Evolutionary conservation across 2,797 vertebrate species (phyloP).

Genomic region (Phylloscopus collybita): DNA sequence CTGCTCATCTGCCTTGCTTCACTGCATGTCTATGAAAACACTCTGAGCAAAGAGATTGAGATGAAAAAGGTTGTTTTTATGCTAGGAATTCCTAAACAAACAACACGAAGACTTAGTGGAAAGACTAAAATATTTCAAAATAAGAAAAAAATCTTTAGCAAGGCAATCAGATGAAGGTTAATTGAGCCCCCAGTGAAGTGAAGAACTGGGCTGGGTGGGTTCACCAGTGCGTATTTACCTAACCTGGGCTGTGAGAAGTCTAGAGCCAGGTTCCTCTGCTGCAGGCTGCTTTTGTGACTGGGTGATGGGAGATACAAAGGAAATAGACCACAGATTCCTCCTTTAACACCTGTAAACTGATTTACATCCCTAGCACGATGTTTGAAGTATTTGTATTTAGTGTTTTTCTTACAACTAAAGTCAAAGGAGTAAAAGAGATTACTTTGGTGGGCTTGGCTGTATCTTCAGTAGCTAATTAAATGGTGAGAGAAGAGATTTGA

Average conservation of each 20-base stretch:
- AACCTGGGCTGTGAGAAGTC: neutral
- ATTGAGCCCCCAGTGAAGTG: neutral
- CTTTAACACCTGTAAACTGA: neutral
- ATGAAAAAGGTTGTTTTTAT: neutral
- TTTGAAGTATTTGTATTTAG: neutral
- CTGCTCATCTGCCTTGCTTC: neutral
- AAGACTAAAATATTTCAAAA: neutral
- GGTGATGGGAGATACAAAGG: no score
- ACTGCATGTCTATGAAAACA: neutral
- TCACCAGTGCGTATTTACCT: neutral
- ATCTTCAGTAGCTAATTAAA: constrained; percentile 31
- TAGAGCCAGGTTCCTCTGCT: neutral
- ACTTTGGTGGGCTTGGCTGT: neutral
- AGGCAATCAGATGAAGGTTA: neutral
- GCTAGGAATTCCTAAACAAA: neutral
- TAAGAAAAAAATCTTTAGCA: neutral
- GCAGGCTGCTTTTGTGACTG: neutral
- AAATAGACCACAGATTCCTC: neutral
- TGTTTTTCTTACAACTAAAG: neutral
- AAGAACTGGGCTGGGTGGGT: neutral
- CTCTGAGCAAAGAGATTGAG: neutral
- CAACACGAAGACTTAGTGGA: neutral
- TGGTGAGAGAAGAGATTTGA: neutral
- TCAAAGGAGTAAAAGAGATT: neutral
- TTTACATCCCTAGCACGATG: neutral